Evolutionary conservation across 2,797 vertebrate genomes (phyloP).

Genomic region (Rhynchonycteris naso): DNA sequence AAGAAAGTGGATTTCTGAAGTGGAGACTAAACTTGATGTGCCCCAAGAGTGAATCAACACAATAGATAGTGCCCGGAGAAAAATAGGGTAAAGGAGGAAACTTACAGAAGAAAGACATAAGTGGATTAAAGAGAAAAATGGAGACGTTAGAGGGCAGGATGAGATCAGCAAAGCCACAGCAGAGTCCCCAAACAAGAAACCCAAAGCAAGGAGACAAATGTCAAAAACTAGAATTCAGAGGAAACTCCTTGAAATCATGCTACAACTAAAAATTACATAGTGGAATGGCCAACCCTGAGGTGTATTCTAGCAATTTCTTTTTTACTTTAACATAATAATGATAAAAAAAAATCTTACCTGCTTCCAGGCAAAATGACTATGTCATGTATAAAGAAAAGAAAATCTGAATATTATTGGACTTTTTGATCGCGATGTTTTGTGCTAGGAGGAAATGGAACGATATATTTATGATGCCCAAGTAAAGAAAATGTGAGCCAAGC

Average conservation of each 20-base stretch:
- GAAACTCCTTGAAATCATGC: background rate
- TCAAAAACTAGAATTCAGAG: background rate
- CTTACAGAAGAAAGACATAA: background rate
- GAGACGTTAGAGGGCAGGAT: background rate
- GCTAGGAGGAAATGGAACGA: conserved; percentile 47
- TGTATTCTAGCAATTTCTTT: conserved; percentile 12
- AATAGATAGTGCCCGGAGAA: background rate
- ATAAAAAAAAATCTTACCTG: background rate
- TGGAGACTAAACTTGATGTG: background rate
- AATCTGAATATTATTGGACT: conserved; percentile 53
- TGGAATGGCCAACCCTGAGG: background rate
- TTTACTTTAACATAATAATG: conserved; percentile 5
- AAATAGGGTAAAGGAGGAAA: background rate
- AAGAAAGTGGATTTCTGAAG: conserved; percentile 1
- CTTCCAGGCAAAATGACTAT: conserved; percentile 58
- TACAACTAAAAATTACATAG: background rate
- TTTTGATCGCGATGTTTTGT: conserved; percentile 37
- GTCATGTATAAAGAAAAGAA: conserved; percentile 39
- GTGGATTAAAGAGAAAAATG: background rate
- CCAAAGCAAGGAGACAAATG: background rate
- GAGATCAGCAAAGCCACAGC: background rate
- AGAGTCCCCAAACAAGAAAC: background rate
- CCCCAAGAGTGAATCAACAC: background rate
- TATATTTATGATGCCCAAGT: conserved; percentile 28
- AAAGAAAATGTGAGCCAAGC: conserved; percentile 33